Percentiles rank a stretch among this genome's conserved stretches.
phyloP scores from a whole-genome alignment of 2,113 vertebrate genomes.

The Nerophis ophidion region DNA sequence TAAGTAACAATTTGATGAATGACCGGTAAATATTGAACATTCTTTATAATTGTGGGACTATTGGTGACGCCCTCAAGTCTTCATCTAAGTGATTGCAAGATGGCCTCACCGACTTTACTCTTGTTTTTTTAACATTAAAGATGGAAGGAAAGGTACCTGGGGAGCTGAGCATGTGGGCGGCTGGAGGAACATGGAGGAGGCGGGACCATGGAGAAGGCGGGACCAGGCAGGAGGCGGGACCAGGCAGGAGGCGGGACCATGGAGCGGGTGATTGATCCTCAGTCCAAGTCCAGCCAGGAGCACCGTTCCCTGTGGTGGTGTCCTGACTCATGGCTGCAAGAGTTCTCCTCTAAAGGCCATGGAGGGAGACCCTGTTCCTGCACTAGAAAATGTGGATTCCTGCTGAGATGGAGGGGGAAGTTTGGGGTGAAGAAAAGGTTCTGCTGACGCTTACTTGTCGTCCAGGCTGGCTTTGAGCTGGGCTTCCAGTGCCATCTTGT shows the following conservation, averaged over 20 bases:
- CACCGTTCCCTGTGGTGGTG: background rate
- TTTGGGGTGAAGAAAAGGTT: background rate
- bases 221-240: too few relatives aligned
- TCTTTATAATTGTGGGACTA: too few relatives aligned
- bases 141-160: background rate
- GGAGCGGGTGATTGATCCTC: background rate
- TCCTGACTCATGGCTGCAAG: background rate
- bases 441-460: conserved; percentile 76
- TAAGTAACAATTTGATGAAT: too few relatives aligned
- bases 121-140: too few relatives aligned
- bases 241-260: too few relatives aligned
- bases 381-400: too few relatives aligned
- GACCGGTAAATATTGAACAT: too few relatives aligned
- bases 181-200: background rate
- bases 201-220: too few relatives aligned
- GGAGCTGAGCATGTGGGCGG: background rate
- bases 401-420: background rate
- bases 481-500: conserved; percentile 95
- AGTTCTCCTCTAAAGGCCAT: background rate
- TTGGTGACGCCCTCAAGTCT: conserved; percentile 19
- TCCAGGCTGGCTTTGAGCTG: conserved; percentile 85
- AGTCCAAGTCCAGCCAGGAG: background rate
- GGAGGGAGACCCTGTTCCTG: background rate
- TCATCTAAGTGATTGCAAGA: too few relatives aligned
- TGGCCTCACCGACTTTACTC: too few relatives aligned